Evolutionary conservation across 64 coral and sea anemone species (phyloP), one percentile per base, ranked within the genome.

Genomic region (Hydrozoanthus tunicans): DNA sequence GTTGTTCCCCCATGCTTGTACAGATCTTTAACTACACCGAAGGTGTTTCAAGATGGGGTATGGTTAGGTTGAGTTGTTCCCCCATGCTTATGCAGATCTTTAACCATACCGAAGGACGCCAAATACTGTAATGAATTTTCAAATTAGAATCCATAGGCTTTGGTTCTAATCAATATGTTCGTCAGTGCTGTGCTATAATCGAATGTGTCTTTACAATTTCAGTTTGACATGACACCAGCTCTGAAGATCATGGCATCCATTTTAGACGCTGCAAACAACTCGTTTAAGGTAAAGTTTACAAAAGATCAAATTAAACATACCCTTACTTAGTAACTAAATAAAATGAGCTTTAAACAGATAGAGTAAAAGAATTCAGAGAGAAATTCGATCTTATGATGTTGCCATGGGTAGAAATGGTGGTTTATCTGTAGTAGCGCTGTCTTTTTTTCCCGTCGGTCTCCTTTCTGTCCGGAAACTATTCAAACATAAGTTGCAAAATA

Each of bases 261-360:
- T 12, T 86, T 99, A 10, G 95, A 84, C 70, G 96, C 96, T 25
- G 96, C 96, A 12, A 99, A 94, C 89, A 95, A 94, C 7, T 99
- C 96, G 3, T 99, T 99, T 70, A 98, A 95, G 93, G 96, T 99
- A 80, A 85, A 74, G 20, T 58, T 32, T 20, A 24, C 53, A 2
- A n/a, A 51, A 17, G 12, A 75, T 3, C 8, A 2, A 32, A 73
- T 23, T 20, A 73, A 27, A 6, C 3, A 26, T 8, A 9, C 10
- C 24, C 9, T 9, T 51, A 7, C 72, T 43, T 43, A 43, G 32
- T 43, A 0, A 2, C 32, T 43, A 43, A 75, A 51, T 6, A 51
- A 64, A 15, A 64, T 13, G 62, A 15, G 62, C 10, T 10, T 11
- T 4, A 5, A 13, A 10, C 4, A 4, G 0, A 4, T 64, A 64